Base-by-base conservation (phyloP, 1,140 invertebrate species). In the Neoseiulus cucumeris region DNA sequence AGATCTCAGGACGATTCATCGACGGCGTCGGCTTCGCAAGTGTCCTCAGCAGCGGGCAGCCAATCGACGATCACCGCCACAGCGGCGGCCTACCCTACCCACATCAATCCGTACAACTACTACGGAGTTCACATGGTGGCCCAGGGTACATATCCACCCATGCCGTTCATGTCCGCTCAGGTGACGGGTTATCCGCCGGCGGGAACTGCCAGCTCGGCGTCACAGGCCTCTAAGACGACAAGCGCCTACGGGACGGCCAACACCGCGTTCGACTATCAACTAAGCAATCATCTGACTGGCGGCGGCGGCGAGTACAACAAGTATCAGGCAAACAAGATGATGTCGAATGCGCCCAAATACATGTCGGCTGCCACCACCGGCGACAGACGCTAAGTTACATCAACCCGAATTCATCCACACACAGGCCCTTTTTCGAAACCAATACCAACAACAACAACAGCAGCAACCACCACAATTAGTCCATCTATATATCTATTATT, bases 101-200 rank as follows among this genome's bases (percentile, higher is more conserved):
- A 59, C 33, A 1, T 59, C 51, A 33, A 25, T 14, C 51, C 51
- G 14, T 59, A 59, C 51, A 59, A 59, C 22, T 29, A 29, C 51
- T 59, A 59, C 51, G 25, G 33, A 17, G 51, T 25, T 59, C 25
- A 33, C 25, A 25, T 33, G 33, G 51, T 59, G 14, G 51, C 33
- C 33, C 51, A 25, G 51, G 51, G 25, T 18, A 25, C 51, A 1
- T 59, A 29, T 20, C 51, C 51, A 17, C 51, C 25, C n/a, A 59
- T 59, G 51, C 51, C 51, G 51, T 59, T 59, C 33, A 59, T 59
- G 51, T 59, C 51, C 17, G 51, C 51, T 25, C 51, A 59, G 51
- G 22, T 25, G 14, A 25, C 51, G 14, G 51, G 51, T 20, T 59
- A 59, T 59, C 51, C 51, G 51, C 25, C 51, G 51, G 33, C 51